These are phyloP conservation scores for Microtus ochrogaster DNA, from an alignment of 2,113 vertebrate genomes.

Conservation along the genomic window DNA sequence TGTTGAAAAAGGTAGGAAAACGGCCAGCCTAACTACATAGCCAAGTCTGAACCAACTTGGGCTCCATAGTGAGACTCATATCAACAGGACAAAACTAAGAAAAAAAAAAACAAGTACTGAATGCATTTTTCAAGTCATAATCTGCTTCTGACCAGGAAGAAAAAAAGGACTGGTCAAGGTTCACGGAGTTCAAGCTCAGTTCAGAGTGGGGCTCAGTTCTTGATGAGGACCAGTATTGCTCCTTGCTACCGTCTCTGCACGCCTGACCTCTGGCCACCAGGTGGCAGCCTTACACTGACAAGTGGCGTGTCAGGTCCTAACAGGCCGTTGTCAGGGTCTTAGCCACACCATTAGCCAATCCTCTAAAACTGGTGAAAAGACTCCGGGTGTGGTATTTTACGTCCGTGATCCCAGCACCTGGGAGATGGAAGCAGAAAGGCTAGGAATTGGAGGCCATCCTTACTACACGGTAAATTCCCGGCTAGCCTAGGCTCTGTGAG, in stretches of 20 bases:
- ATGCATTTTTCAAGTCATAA: neutral
- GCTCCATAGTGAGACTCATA: neutral
- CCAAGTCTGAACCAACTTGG: neutral
- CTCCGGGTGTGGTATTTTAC: neutral
- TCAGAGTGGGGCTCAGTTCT: neutral
- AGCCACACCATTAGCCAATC: no score
- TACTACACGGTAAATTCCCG: neutral
- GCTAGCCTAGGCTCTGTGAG: neutral
- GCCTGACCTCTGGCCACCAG: neutral
- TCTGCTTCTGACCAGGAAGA: neutral
- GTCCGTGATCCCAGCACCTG: neutral
- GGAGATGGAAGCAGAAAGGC: neutral
- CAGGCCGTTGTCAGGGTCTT: neutral
- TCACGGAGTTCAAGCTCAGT: no score
- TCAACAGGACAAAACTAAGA: neutral
- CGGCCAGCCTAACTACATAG: neutral
- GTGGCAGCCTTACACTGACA: neutral
- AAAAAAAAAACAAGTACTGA: neutral
- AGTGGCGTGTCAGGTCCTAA: accelerated
- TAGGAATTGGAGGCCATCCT: neutral
- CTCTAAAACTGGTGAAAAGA: neutral
- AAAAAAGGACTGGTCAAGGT: neutral
- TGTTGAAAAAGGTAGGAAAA: neutral
- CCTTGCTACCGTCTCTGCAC: neutral
- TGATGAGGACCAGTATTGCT: accelerated